These are phyloP conservation scores for Ormyrus rosae DNA, from an alignment of 2,888 invertebrate genomes.

Conservation along the genomic window DNA sequence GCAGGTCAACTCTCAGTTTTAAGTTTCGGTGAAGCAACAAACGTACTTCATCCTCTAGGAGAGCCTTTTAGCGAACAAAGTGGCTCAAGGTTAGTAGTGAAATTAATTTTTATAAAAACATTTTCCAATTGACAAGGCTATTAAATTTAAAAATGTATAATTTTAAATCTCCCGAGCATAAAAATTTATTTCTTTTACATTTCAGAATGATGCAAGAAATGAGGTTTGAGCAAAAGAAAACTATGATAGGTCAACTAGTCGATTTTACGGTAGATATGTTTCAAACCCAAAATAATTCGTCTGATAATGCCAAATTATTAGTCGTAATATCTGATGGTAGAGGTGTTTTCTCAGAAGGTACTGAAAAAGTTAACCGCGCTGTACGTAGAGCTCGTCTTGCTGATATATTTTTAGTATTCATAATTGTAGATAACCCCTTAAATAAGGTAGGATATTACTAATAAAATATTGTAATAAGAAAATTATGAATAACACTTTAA, in stretches of 20 bases:
- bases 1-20: slow-evolving; percentile 94
- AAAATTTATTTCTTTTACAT: slow-evolving; percentile 38
- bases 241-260: slow-evolving; percentile 89
- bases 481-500: background rate
- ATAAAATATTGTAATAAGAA: background rate
- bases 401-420: slow-evolving; percentile 94
- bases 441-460: slow-evolving; percentile 82
- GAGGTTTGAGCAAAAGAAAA: slow-evolving; percentile 92
- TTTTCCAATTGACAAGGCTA: background rate
- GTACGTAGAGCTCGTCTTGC: slow-evolving; percentile 88
- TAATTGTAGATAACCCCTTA: slow-evolving; percentile 95
- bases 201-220: slow-evolving; percentile 85
- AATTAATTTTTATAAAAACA: background rate
- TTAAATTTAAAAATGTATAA: background rate
- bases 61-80: slow-evolving; percentile 92
- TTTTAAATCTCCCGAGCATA: background rate
- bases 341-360: slow-evolving; percentile 93
- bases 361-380: slow-evolving; percentile 85
- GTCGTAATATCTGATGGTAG: slow-evolving; percentile 97
- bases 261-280: slow-evolving; percentile 86
- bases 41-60: slow-evolving; percentile 90
- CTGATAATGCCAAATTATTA: slow-evolving; percentile 87
- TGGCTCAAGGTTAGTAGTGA: slow-evolving; percentile 80
- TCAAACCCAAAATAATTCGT: slow-evolving; percentile 77
- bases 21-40: slow-evolving; percentile 91